Evolutionary conservation across 2,113 vertebrate species (phyloP), one percentile per base, ranked within the genome.

Genomic region (Steatornis caripensis): DNA sequence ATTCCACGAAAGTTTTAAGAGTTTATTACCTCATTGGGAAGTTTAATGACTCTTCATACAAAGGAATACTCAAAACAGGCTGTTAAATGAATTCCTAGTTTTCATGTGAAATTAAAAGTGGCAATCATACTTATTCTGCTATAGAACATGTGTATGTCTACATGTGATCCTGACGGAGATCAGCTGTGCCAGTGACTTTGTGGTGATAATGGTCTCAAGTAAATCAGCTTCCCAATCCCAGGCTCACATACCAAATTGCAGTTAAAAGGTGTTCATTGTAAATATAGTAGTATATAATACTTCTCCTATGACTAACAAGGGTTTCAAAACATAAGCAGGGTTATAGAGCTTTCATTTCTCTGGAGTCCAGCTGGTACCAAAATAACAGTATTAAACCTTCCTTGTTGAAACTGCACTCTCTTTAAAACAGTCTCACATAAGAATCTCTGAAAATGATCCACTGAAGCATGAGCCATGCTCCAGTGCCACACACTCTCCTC

Each of bases 111-210:
- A 37, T 36, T 55, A 39, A 2, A 57, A 51, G 23, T 13, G 20
- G 30, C 70, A 65, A 12, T 39, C 53, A 22, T 32, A 61, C 16
- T 48, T 51, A 64, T 6, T 19, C 54, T 86, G 22, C 21, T 45
- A 7, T 5, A 45, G 54, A 83, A 41, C 32, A 75, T 0, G 1
- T 3, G 6, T 10, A 75, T 0, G 1, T 3, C 5, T 10, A 23
- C 12, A 9, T 0, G 24, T 27, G n/a, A 32, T 36, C 55, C 57
- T 64, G 34, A 64, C 24, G 68, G 27, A 79, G 16, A 72, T 48
- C 34, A 64, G 43, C 15, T 46, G 6, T 5, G 9, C 18, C 48
- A 54, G 23, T 21, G 53, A 80, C 58, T 61, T 39, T 36, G 12
- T 27, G 27, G 30, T 27, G 14, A 43, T 10, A 68, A 37, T 2